Conservation (phyloP, 2,888 invertebrate genomes). For the Dasypogon diadema region DNA sequence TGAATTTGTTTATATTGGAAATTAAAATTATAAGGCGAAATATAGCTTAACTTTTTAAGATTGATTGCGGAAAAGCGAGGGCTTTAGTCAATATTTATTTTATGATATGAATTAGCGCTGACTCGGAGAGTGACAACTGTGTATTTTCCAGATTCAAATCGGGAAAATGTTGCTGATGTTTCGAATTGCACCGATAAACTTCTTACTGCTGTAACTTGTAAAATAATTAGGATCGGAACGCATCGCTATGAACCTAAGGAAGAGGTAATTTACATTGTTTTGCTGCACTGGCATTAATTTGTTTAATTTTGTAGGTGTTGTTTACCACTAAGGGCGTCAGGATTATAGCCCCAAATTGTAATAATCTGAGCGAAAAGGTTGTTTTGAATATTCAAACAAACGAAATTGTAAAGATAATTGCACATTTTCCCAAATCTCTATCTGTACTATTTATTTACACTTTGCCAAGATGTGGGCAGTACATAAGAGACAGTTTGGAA, state of each 20-base stretch:
- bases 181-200: constrained; percentile 68
- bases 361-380: constrained; percentile 71
- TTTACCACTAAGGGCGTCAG: constrained; percentile 73
- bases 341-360: constrained; percentile 73
- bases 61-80: not conserved
- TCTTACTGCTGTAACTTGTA: constrained; percentile 75
- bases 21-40: not conserved
- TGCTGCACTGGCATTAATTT: no score
- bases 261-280: no score
- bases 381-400: constrained; percentile 77
- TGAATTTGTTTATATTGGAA: not conserved
- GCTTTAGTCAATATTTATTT: not conserved
- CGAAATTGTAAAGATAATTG: constrained; percentile 81
- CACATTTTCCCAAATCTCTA: constrained; percentile 81
- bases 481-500: constrained; percentile 77
- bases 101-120: not conserved
- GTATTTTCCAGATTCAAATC: constrained; percentile 70
- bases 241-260: constrained; percentile 83
- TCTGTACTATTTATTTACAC: constrained; percentile 87
- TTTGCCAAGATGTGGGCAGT: constrained; percentile 75
- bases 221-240: constrained; percentile 87
- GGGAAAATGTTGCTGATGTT: constrained; percentile 70
- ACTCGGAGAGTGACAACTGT: not conserved
- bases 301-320: constrained; percentile 69
- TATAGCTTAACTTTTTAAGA: not conserved